phyloP scores from a whole-genome alignment of 1,140 invertebrate genomes.

The Philaenus spumarius region DNA sequence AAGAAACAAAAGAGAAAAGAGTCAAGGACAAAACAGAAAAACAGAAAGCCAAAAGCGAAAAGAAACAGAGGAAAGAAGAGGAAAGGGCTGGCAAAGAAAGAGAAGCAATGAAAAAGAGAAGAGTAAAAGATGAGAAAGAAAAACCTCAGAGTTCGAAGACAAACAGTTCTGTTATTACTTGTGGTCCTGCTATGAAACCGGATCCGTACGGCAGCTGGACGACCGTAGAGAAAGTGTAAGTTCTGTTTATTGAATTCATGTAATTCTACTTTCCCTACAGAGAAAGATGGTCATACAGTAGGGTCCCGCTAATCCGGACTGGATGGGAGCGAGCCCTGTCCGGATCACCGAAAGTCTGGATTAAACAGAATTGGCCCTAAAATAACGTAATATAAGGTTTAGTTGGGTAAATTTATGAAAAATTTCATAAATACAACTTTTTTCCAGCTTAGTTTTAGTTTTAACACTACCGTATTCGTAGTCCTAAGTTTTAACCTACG shows the following conservation, averaged over 20 bases:
- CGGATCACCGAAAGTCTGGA: too few species aligned
- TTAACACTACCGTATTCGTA: too few species aligned
- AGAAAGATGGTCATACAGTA: too few species aligned
- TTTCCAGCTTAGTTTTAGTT: too few species aligned
- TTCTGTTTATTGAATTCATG: conserved; percentile 18
- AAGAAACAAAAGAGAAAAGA: conserved; percentile 36
- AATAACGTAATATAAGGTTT: conserved; percentile 1
- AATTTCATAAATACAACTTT: too few species aligned
- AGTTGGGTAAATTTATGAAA: too few species aligned
- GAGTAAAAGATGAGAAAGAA: conserved; percentile 34
- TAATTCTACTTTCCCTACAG: too few species aligned
- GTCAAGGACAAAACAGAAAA: conserved; percentile 38
- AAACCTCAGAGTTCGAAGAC: conserved; percentile 29
- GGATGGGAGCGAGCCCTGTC: too few species aligned
- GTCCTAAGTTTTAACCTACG: too few species aligned
- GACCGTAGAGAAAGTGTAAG: conserved; percentile 47
- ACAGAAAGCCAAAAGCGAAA: conserved; percentile 26
- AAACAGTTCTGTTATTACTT: too few species aligned
- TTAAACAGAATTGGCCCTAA: background rate
- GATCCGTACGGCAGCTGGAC: conserved; percentile 60
- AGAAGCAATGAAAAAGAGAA: conserved; percentile 33
- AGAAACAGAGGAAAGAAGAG: conserved; percentile 26
- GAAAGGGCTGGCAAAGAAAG: conserved; percentile 37
- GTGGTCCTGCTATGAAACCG: conserved; percentile 37
- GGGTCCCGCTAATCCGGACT: too few species aligned